These are phyloP conservation scores for Melanocharis versteri DNA, from an alignment of 2,113 vertebrate species.

Conservation along the genomic window DNA sequence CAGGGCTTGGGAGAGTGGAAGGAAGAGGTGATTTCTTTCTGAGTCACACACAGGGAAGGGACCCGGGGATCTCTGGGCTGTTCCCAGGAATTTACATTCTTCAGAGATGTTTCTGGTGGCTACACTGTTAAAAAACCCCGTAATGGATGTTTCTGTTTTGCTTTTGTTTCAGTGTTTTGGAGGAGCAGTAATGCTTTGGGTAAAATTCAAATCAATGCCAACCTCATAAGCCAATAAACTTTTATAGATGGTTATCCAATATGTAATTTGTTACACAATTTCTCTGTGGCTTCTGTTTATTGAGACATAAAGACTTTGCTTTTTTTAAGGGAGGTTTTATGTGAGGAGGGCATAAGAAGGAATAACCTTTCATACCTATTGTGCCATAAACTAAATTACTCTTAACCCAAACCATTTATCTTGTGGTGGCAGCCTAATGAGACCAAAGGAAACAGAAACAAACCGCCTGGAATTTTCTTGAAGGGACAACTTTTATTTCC, in stretches of 20 bases:
- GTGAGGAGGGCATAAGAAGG: slow-evolving; percentile 21
- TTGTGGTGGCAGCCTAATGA: slow-evolving; percentile 43
- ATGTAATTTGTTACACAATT: slow-evolving; percentile 53
- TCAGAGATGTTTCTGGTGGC: neutral
- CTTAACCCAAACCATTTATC: slow-evolving; percentile 59
- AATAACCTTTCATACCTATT: slow-evolving; percentile 47
- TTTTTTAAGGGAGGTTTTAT: slow-evolving; percentile 44
- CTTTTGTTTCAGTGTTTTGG: neutral
- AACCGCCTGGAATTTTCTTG: neutral
- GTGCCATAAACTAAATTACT: slow-evolving; percentile 64
- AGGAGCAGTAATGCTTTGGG: slow-evolving; percentile 3
- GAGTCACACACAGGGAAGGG: neutral
- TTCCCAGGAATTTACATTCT: neutral
- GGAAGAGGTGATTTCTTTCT: neutral
- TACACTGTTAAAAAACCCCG: neutral
- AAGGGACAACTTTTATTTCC: neutral
- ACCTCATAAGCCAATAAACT: slow-evolving; percentile 2
- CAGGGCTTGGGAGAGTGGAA: neutral
- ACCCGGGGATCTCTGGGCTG: neutral
- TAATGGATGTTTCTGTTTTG: neutral
- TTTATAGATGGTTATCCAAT: slow-evolving; percentile 55
- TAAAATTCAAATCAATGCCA: slow-evolving; percentile 48
- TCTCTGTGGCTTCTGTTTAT: slow-evolving; percentile 39
- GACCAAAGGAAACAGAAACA: slow-evolving; percentile 23
- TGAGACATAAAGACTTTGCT: slow-evolving; percentile 41